phyloP scores from a whole-genome alignment of 2,888 invertebrate species.

The Drosophila mulleri region DNA sequence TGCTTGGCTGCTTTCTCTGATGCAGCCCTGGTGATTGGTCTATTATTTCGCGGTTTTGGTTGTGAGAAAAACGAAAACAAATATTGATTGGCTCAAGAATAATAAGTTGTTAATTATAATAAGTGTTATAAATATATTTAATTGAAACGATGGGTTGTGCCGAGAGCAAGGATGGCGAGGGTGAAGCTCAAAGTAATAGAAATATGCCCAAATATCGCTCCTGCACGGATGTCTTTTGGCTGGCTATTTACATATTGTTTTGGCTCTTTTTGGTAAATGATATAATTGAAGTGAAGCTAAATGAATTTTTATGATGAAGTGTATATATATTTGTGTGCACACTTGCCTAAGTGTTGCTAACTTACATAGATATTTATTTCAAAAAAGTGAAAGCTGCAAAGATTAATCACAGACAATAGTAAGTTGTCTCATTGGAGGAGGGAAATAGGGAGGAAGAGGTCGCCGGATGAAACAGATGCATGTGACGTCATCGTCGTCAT shows the following conservation, averaged over 20 bases:
- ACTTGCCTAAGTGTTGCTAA: neutral
- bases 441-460: constrained; percentile 1
- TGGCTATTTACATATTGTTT: constrained; percentile 91
- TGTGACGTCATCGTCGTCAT: constrained; percentile 67
- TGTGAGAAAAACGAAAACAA: constrained; percentile 47
- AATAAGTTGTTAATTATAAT: constrained; percentile 24
- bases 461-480: constrained; percentile 24
- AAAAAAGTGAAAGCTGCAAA: constrained; percentile 60
- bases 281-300: neutral
- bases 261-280: constrained; percentile 92
- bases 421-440: constrained; percentile 10
- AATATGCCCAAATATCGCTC: constrained; percentile 88
- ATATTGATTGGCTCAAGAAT: constrained; percentile 36
- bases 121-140: constrained; percentile 1
- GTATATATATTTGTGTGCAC: neutral
- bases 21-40: constrained; percentile 37
- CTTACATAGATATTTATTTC: neutral
- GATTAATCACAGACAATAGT: constrained; percentile 46
- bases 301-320: neutral
- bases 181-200: constrained; percentile 69
- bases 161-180: constrained; percentile 87
- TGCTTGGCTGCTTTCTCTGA: neutral
- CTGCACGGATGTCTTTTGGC: constrained; percentile 94
- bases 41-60: constrained; percentile 60
- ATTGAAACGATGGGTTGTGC: constrained; percentile 88